Evolutionary conservation across 2,888 invertebrate species (phyloP), one percentile per base, ranked within the genome.

Genomic region (Stictocephala bisonia): DNA sequence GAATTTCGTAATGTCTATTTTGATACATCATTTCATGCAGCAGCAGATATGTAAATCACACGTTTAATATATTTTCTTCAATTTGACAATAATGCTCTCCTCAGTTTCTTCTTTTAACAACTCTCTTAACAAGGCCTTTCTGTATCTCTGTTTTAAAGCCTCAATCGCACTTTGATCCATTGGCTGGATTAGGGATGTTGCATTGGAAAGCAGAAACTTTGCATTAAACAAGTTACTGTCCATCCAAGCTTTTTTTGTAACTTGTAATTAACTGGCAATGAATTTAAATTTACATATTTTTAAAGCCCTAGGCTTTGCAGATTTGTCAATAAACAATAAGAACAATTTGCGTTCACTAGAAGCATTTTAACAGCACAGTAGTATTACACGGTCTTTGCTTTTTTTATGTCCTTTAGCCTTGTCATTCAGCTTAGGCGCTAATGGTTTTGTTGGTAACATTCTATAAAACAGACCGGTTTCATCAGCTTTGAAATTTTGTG

Each of bases 81-180:
- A 44, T 15, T n/a, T 44, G 44, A 15, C 44, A 15, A 44, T 44
- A 18, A 44, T 44, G 18, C 44, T 44, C 44, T 44, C 44, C 44
- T 44, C 7, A 15, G n/a, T 18, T 44, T 44, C 15, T 18, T 44
- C 44, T 44, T 44, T 44, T 18, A 44, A n/a, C 44, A 44, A 18
- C 18, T 44, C 44, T 15, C 3, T 44, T 44, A 44, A 44, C 44
- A 44, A 44, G 15, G 44, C 44, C 44, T 44, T 44, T 44, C 44
- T n/a, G 18, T 44, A 44, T 44, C 44, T 44, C 44, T 18, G 44
- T 44, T 44, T 44, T n/a, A 44, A 18, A 15, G 44, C 44, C 44
- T 44, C 44, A 44, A 44, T 44, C 44, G 44, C n/a, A 44, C 44
- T 18, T 18, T 44, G 44, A 44, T n/a, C n/a, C n/a, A n/a, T n/a